Conservation (phyloP, 2,888 invertebrate species). For the Leptura quadrifasciata region DNA sequence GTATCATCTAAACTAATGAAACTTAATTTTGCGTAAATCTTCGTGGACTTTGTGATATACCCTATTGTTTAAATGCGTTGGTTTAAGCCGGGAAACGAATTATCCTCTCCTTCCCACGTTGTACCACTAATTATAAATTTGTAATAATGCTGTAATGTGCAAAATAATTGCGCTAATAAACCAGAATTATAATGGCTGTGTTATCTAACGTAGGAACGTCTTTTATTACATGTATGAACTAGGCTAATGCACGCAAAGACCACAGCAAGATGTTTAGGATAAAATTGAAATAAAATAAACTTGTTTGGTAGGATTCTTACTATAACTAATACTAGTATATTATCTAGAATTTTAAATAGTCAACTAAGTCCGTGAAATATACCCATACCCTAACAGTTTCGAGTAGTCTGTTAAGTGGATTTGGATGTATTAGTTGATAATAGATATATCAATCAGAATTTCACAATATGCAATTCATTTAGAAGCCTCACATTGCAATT, state of each 20-base stretch:
- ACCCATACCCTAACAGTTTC: no score
- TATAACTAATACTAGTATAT: constrained; percentile 4
- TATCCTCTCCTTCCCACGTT: constrained; percentile 39
- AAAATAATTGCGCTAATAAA: constrained; percentile 31
- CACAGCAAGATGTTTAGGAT: background rate
- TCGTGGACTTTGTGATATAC: constrained; percentile 13
- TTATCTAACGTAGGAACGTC: background rate
- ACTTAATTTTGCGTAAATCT: constrained; percentile 21
- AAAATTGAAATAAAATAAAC: constrained; percentile 4
- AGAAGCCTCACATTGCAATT: no score
- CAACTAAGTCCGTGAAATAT: background rate
- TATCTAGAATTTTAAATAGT: background rate
- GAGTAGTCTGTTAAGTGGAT: no score
- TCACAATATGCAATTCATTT: no score
- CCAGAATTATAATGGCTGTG: background rate
- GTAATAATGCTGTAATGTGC: constrained; percentile 25
- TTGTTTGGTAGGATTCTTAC: constrained; percentile 1
- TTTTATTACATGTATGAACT: background rate
- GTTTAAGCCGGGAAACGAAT: constrained; percentile 32
- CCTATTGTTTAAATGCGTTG: constrained; percentile 24
- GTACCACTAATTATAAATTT: constrained; percentile 25
- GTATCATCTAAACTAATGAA: background rate
- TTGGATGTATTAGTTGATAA: no score
- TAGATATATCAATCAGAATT: no score
- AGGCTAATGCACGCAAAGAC: background rate